A percentile compares a stretch with the other conserved stretches of the same genome.
Evolutionary conservation across 2,113 vertebrate species (phyloP).

Genomic region (Pterocles burchelli): DNA sequence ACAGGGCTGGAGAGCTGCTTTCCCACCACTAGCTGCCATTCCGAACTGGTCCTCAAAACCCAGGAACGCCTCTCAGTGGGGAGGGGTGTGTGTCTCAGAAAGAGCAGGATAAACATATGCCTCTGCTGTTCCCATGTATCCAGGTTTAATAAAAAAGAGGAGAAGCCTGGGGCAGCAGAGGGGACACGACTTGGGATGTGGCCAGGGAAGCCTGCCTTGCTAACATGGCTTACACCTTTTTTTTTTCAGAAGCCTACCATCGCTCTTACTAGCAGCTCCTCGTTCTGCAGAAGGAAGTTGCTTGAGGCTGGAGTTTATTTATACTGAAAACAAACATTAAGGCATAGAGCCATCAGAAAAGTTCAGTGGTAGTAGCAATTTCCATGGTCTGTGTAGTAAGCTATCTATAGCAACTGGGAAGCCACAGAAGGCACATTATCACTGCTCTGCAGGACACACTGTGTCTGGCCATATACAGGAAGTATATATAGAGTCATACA

Average conservation of each 20-base stretch:
- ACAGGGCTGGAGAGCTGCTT: not conserved
- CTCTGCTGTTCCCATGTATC: not conserved
- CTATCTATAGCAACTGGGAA: not conserved
- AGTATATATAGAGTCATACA: not conserved
- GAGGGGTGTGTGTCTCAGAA: not conserved
- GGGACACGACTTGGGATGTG: rapidly evolving
- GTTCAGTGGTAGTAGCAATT: not conserved
- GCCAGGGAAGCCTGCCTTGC: not conserved
- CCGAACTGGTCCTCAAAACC: rapidly evolving
- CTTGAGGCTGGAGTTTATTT: not conserved
- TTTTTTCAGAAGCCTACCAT: not conserved
- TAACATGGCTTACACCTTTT: not conserved
- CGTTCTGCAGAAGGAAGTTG: not conserved
- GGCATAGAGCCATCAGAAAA: not conserved
- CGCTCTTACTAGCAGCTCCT: not conserved
- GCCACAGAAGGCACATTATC: not conserved
- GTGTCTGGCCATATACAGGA: not conserved
- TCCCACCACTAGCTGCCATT: rapidly evolving
- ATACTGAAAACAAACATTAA: not conserved
- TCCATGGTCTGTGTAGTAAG: not conserved
- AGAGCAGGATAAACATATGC: rapidly evolving
- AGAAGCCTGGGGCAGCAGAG: not conserved
- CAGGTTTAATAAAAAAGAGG: rapidly evolving
- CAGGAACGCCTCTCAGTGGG: rapidly evolving
- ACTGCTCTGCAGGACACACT: not conserved